Percentiles rank a stretch among this genome's conserved stretches.
phyloP scores from a whole-genome alignment of 2,888 invertebrate genomes.

The Harpagoxenus sublaevis region DNA sequence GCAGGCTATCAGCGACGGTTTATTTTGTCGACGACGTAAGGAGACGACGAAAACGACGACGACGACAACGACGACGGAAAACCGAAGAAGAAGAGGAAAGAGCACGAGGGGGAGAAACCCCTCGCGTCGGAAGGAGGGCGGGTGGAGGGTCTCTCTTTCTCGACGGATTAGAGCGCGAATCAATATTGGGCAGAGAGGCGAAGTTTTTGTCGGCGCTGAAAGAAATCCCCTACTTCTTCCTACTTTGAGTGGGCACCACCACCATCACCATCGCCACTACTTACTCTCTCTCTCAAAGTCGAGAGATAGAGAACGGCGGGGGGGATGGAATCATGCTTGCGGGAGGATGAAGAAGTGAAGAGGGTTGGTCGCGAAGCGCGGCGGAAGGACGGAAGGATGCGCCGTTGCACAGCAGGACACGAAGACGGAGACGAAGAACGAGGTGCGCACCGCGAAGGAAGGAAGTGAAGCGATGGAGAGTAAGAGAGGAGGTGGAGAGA shows the following conservation, averaged over 20 bases:
- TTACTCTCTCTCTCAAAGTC: constrained; percentile 41
- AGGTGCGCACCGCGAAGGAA: constrained; percentile 67
- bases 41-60: constrained; percentile 66
- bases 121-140: constrained; percentile 2
- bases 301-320: constrained; percentile 45
- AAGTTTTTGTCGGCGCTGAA: constrained; percentile 85
- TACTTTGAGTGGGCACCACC: constrained; percentile 71
- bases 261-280: constrained; percentile 2
- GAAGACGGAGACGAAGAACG: constrained; percentile 44
- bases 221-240: constrained; percentile 81
- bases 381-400: constrained; percentile 57
- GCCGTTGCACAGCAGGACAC: constrained; percentile 45
- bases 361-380: constrained; percentile 53
- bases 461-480: constrained; percentile 61
- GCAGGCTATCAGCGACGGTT: constrained; percentile 78
- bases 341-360: constrained; percentile 51
- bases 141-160: constrained; percentile 66
- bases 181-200: constrained; percentile 85
- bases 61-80: constrained; percentile 56
- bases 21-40: constrained; percentile 83
- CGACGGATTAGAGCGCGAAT: constrained; percentile 85
- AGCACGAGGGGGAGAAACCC: neutral
- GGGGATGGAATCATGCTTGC: constrained; percentile 39
- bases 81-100: constrained; percentile 17
- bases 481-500: constrained; percentile 54